Percentiles rank a stretch among this genome's conserved stretches.
These are phyloP conservation scores for Pituophis catenifer DNA, from an alignment of 2,113 vertebrate species.

Conservation along the genomic window DNA sequence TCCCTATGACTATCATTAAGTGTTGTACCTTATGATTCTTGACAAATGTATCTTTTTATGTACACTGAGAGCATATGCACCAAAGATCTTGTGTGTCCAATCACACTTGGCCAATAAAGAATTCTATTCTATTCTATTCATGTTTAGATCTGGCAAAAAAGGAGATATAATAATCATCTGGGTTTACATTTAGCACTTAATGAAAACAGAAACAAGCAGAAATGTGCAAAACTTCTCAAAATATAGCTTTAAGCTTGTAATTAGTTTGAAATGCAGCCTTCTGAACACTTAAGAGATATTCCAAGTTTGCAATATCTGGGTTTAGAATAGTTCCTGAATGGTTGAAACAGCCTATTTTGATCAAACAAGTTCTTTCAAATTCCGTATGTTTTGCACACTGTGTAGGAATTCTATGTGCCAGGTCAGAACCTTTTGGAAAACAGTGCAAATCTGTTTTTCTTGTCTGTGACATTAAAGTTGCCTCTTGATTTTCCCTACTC, in stretches of 20 bases:
- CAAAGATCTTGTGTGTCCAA: too few species aligned
- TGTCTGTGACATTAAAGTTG: background rate
- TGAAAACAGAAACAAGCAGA: background rate
- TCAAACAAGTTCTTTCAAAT: background rate
- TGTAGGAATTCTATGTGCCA: background rate
- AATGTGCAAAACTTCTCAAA: background rate
- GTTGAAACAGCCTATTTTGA: background rate
- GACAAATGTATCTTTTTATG: too few species aligned
- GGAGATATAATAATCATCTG: background rate
- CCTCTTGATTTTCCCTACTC: background rate
- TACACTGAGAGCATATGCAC: too few species aligned
- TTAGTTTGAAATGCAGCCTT: background rate
- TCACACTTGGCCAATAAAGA: too few species aligned
- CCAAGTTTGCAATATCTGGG: background rate
- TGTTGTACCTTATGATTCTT: too few species aligned
- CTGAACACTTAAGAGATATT: background rate
- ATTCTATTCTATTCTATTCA: too few species aligned
- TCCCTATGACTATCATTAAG: too few species aligned
- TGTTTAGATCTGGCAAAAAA: background rate
- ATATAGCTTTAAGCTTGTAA: background rate
- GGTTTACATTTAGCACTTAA: background rate
- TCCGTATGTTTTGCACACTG: background rate
- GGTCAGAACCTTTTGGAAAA: background rate
- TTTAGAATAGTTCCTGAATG: background rate
- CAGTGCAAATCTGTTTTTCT: background rate